These are phyloP conservation scores for Pocillopora damicornis DNA, from an alignment of 64 coral and sea anemone genomes.

Conservation along the genomic window DNA sequence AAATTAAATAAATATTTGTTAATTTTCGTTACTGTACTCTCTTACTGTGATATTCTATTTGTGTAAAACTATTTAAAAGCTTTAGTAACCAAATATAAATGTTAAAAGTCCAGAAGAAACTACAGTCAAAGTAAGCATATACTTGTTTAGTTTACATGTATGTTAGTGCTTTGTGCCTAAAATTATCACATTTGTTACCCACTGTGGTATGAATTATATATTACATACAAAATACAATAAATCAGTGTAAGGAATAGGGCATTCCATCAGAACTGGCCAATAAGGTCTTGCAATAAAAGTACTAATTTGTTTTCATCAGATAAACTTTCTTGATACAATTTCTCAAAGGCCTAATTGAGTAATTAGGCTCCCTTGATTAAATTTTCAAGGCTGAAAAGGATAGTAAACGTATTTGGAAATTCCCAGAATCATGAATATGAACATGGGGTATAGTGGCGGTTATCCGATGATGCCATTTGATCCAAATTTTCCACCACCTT, in stretches of 20 bases:
- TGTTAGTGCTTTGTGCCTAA: background rate
- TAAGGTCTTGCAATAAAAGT: background rate
- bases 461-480: conserved; percentile 69
- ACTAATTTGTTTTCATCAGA: conserved; percentile 38
- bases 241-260: background rate
- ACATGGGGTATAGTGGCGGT: conserved; percentile 66
- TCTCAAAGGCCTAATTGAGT: conserved; percentile 38
- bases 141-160: background rate
- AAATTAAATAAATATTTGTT: conserved; percentile 41
- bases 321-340: conserved; percentile 47
- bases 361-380: conserved; percentile 79
- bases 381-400: conserved; percentile 45
- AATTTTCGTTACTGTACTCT: conserved; percentile 1
- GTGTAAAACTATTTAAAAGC: background rate
- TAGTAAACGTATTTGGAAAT: conserved; percentile 37
- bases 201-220: conserved; percentile 11
- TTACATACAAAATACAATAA: conserved; percentile 18
- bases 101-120: background rate
- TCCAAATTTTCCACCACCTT: conserved; percentile 55
- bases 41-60: background rate
- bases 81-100: background rate
- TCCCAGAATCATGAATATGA: conserved; percentile 59
- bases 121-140: background rate
- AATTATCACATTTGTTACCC: conserved; percentile 23
- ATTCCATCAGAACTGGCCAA: conserved; percentile 27